Percentiles rank a stretch among this genome's conserved stretches.
Conservation (phyloP, 2,113 vertebrate genomes). For the Onychostruthus taczanowskii region DNA sequence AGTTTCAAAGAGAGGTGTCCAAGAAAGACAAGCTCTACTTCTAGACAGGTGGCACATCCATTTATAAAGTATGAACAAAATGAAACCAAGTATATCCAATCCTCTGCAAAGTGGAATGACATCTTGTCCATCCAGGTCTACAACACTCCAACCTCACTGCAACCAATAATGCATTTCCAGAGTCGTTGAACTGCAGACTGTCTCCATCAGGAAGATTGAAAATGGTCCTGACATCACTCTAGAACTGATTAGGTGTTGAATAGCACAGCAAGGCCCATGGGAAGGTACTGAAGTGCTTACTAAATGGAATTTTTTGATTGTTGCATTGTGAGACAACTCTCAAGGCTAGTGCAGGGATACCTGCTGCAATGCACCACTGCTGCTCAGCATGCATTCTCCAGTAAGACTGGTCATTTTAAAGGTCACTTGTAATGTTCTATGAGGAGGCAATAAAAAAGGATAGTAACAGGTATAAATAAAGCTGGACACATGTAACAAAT, state of each 20-base stretch:
- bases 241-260: not conserved
- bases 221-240: not conserved
- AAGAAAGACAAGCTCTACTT: not conserved
- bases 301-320: not conserved
- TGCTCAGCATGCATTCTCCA: not conserved
- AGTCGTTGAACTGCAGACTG: not conserved
- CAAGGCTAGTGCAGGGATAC: not conserved
- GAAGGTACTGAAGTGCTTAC: not conserved
- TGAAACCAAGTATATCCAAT: not conserved
- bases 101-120: not conserved
- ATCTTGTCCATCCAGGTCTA: not conserved
- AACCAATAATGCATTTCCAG: not conserved
- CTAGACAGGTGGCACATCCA: not conserved
- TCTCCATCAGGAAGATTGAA: not conserved
- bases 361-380: not conserved
- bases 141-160: not conserved
- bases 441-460: not conserved
- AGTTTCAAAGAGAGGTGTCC: not conserved
- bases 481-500: not conserved
- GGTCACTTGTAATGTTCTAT: not conserved
- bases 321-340: not conserved
- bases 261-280: not conserved
- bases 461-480: not conserved
- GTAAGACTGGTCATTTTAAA: not conserved
- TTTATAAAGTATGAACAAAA: not conserved